Evolutionary conservation across 2,113 vertebrate species (phyloP).

Genomic region (Psittacara wagleri): DNA sequence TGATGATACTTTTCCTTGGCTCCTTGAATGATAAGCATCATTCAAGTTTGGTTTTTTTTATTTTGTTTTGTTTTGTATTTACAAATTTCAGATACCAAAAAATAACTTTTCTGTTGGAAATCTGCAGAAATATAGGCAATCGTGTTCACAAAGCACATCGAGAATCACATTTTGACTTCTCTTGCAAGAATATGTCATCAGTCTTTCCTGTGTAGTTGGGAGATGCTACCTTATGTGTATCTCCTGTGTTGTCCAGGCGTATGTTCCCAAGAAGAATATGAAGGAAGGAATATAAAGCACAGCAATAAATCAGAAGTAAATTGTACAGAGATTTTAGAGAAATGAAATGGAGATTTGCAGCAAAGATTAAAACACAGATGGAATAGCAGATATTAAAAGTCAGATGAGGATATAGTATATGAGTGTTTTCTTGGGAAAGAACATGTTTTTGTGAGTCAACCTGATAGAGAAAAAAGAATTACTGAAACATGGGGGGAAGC

Average conservation of each 20-base stretch:
- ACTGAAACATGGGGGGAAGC: background rate
- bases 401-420: background rate
- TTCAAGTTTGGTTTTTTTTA: background rate
- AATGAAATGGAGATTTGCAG: background rate
- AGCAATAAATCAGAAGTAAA: background rate
- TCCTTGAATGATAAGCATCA: background rate
- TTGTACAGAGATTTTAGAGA: background rate
- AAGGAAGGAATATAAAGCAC: background rate
- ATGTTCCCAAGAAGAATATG: background rate
- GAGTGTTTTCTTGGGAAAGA: background rate
- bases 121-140: background rate
- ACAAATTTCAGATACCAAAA: background rate
- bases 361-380: background rate
- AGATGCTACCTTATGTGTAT: background rate
- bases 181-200: background rate
- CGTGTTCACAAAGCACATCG: background rate
- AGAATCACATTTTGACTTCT: background rate
- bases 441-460: background rate
- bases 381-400: background rate
- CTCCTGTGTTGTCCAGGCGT: background rate
- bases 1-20: constrained; percentile 9
- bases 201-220: background rate
- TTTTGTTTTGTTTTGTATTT: background rate
- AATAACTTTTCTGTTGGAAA: background rate
- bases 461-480: background rate